These are phyloP conservation scores for Drymodes brunneopygia DNA, from an alignment of 2,113 vertebrate species.

Conservation along the genomic window DNA sequence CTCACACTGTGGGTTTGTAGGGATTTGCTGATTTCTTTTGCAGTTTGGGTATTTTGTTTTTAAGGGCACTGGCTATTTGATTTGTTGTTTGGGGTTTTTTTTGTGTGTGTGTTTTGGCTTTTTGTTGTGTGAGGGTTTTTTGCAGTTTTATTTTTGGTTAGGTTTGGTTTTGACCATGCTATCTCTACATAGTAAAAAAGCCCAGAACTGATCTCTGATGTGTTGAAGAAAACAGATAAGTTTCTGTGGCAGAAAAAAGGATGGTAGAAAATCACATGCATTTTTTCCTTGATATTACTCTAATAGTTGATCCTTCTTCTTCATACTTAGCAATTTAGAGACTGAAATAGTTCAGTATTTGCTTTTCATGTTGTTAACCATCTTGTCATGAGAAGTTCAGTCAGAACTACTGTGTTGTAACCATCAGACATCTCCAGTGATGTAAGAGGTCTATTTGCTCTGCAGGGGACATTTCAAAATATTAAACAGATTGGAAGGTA, in stretches of 20 bases:
- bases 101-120: not conserved
- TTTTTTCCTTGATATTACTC: not conserved
- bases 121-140: rapidly evolving
- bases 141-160: not conserved
- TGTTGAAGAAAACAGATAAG: not conserved
- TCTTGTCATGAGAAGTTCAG: not conserved
- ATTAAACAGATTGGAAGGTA: not conserved
- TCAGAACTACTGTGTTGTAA: not conserved
- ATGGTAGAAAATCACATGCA: not conserved
- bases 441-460: not conserved
- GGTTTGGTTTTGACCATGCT: not conserved
- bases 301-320: not conserved
- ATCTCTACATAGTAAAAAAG: not conserved
- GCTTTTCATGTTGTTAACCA: not conserved
- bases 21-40: not conserved
- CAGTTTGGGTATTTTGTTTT: not conserved
- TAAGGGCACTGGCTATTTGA: not conserved
- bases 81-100: not conserved
- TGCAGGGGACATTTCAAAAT: not conserved
- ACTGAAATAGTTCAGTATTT: not conserved
- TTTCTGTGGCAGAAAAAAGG: not conserved
- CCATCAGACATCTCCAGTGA: not conserved
- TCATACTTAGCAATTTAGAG: not conserved
- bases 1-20: not conserved
- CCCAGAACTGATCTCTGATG: not conserved